A percentile compares a stretch with the other conserved stretches of the same genome.
Evolutionary conservation across 2,113 vertebrate genomes (phyloP).

Genomic region (Oreocharis arfaki): DNA sequence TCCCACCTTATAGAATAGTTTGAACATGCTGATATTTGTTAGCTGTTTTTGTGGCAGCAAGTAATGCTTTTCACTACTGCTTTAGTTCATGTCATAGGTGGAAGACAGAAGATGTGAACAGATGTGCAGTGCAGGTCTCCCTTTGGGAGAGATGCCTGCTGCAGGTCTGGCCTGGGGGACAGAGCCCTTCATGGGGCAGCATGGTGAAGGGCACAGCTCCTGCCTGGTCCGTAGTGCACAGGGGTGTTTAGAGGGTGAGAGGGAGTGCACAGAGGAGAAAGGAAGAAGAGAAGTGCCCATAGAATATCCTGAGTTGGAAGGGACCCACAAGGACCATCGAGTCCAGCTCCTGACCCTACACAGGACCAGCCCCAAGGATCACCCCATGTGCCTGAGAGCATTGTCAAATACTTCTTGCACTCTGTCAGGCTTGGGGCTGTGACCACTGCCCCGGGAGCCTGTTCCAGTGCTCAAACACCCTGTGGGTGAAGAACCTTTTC

Average conservation of each 20-base stretch:
- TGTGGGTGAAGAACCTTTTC: accelerated
- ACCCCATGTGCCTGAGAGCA: not conserved
- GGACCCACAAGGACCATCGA: not conserved
- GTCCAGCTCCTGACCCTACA: not conserved
- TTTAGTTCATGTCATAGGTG: not conserved
- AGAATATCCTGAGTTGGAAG: not conserved
- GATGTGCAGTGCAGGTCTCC: accelerated
- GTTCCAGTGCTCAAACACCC: not conserved
- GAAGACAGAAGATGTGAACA: not conserved
- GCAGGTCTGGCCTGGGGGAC: not conserved
- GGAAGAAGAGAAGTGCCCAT: not conserved
- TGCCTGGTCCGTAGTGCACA: accelerated
- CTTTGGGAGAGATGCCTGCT: not conserved
- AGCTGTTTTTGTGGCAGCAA: not conserved
- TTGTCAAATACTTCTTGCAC: too few relatives aligned
- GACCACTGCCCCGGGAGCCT: not conserved
- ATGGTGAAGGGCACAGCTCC: accelerated
- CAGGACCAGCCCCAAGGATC: not conserved
- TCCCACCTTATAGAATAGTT: not conserved
- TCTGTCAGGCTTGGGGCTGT: accelerated
- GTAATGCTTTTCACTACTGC: not conserved
- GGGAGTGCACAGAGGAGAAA: not conserved
- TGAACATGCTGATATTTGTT: not conserved
- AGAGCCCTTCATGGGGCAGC: not conserved
- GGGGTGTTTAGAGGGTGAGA: not conserved